Conservation (phyloP, 2,797 vertebrate genomes). For the Smutsia gigantea region DNA sequence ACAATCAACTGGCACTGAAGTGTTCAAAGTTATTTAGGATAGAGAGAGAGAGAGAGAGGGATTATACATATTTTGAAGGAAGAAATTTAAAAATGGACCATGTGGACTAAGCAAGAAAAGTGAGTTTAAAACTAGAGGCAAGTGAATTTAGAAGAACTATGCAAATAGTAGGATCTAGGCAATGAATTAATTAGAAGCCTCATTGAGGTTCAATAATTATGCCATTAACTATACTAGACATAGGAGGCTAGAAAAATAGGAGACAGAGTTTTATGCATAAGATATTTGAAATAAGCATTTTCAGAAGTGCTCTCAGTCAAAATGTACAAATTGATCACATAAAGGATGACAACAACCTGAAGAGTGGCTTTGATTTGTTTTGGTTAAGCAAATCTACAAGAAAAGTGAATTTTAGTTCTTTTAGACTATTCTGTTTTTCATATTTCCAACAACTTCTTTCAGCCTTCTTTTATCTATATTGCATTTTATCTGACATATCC, state of each 20-base stretch:
- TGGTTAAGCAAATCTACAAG: not conserved
- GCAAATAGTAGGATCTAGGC: not conserved
- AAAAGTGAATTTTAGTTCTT: not conserved
- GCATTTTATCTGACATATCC: not conserved
- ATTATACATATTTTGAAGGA: not conserved
- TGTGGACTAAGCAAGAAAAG: not conserved
- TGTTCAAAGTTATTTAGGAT: not conserved
- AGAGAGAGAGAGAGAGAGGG: not conserved
- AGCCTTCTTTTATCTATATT: not conserved
- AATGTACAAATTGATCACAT: not conserved
- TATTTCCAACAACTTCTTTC: not conserved
- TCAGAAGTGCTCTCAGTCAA: not conserved
- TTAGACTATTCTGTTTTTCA: not conserved
- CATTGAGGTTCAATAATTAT: not conserved
- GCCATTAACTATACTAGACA: not conserved
- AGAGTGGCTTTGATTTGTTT: not conserved
- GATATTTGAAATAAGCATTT: not conserved
- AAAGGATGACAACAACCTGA: not conserved
- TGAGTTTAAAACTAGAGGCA: not conserved
- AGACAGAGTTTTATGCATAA: not conserved
- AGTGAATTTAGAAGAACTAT: not conserved
- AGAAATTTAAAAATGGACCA: not conserved
- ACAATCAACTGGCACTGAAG: not conserved
- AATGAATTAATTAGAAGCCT: not conserved
- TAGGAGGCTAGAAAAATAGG: not conserved